A percentile compares a stretch with the other conserved stretches of the same genome.
These are phyloP conservation scores for Eilema sororculum DNA, from an alignment of 2,888 invertebrate species.

Conservation along the genomic window DNA sequence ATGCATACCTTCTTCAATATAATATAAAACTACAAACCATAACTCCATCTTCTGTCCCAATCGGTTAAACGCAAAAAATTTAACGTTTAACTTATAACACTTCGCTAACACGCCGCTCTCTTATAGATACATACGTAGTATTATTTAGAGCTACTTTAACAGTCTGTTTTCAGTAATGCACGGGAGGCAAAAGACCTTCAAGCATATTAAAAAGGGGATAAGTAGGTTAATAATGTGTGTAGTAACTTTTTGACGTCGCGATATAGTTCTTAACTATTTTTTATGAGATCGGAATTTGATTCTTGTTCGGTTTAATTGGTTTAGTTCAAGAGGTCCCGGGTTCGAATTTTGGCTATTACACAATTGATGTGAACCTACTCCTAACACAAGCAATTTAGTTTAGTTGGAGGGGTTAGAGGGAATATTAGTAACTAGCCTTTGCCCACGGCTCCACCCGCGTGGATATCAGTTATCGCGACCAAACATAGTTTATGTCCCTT, in stretches of 20 bases:
- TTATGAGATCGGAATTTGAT: neutral
- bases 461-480: too few species aligned
- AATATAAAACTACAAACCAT: constrained; percentile 19
- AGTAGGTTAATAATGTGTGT: neutral
- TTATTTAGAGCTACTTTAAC: constrained; percentile 31
- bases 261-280: neutral
- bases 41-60: constrained; percentile 8
- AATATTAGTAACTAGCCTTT: too few species aligned
- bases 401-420: too few species aligned
- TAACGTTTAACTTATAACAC: constrained; percentile 8
- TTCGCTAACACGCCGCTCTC: neutral
- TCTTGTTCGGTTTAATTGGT: too few species aligned
- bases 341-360: too few species aligned
- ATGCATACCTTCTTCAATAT: too few species aligned
- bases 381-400: too few species aligned
- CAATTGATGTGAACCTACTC: too few species aligned
- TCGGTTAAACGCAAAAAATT: constrained; percentile 21
- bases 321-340: too few species aligned
- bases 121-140: constrained; percentile 25
- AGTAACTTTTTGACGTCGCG: neutral
- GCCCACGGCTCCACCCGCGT: too few species aligned
- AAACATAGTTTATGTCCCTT: too few species aligned
- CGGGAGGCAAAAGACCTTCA: constrained; percentile 19
- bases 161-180: constrained; percentile 40
- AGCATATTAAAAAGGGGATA: constrained; percentile 13